Evolutionary conservation across 2,888 invertebrate genomes (phyloP), one percentile per base, ranked within the genome.

Genomic region (Cheilosia variabilis): DNA sequence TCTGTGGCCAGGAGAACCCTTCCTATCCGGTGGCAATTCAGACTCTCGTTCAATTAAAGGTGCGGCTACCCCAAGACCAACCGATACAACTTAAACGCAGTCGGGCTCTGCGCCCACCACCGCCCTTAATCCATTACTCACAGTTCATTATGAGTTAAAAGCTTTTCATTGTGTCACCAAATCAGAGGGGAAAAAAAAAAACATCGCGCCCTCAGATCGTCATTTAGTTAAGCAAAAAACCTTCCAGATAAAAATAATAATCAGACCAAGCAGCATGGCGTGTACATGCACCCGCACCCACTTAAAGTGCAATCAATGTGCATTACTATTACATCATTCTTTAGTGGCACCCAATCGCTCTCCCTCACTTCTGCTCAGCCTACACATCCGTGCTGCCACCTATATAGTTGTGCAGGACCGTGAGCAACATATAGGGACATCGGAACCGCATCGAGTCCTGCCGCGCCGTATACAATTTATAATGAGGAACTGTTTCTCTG

Each of bases 251-350:
- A 77, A 71, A 71, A 71, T 62, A 68, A 53, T 62, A 66, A 69
- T 66, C 31, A 55, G 19, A 43, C 19, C 41, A 34, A 43, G 55
- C 68, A 72, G 76, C 72, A 72, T 86, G 86, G 47, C 31, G 53
- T 19, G 22, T 47, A 27, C 9, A 24, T 60, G 41, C 47, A 65
- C 69, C 72, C 69, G 80, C 84, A 65, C 84, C 84, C 80, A 75
- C 65, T 84, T 80, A 84, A 75, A 84, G 84, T 84, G 80, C 79
- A 80, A 79, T 80, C 68, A 75, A 69, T 65, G 76, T 76, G 77
- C 81, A 81, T 72, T 65, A 17, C 58, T 45, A 52, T 86, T 81
- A 81, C 81, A 86, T 52, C 80, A 66, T 24, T 52, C 63, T 24
- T 17, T 31, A 65, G 31, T 55, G 53, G 65, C 34, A 63, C 52